Percentiles rank a stretch among this genome's conserved stretches.
phyloP scores from a whole-genome alignment of 2,797 vertebrate species.

The Emys orbicularis region DNA sequence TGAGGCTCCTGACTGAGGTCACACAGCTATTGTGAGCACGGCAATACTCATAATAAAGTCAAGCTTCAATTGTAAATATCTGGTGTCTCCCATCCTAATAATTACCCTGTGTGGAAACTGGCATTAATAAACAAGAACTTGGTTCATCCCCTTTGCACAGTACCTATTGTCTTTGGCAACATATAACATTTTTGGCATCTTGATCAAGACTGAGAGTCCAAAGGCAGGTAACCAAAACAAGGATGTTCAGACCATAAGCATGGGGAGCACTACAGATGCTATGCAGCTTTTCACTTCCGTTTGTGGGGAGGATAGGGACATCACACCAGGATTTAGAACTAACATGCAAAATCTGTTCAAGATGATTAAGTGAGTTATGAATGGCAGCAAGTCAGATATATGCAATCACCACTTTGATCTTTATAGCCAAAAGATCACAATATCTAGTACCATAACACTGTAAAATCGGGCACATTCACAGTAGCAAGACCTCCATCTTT shows the following conservation, averaged over 20 bases:
- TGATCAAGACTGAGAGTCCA: not conserved
- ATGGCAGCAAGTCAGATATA: not conserved
- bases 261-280: not conserved
- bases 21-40: not conserved
- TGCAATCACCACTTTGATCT: not conserved
- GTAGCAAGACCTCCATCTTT: not conserved
- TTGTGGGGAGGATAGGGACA: not conserved
- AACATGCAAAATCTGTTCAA: not conserved
- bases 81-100: not conserved
- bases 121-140: not conserved
- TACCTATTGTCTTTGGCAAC: not conserved
- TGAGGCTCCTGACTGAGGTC: accelerated
- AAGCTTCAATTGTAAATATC: not conserved
- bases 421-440: not conserved
- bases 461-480: not conserved
- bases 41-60: not conserved
- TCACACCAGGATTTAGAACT: not conserved
- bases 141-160: not conserved
- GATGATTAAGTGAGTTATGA: not conserved
- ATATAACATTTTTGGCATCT: not conserved
- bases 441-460: not conserved
- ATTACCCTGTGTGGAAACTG: accelerated
- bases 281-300: not conserved
- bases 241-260: not conserved
- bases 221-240: not conserved